Percentiles rank a stretch among this genome's conserved stretches.
Evolutionary conservation across 1,140 invertebrate genomes (phyloP).

Genomic region (Drosophila sturtevanti): DNA sequence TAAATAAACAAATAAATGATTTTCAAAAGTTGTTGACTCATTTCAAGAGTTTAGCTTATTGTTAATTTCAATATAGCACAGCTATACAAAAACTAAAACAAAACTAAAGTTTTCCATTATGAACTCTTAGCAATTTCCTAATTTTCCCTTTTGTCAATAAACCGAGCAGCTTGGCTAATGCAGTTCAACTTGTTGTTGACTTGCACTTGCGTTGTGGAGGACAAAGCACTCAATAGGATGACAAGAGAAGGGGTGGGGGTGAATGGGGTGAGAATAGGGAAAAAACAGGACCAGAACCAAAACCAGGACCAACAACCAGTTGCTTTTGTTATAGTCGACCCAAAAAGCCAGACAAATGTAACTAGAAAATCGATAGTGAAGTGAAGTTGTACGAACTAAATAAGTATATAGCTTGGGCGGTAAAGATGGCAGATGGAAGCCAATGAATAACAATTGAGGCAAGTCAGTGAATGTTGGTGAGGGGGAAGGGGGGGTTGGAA

Average conservation of each 20-base stretch:
- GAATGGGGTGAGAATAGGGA: background rate
- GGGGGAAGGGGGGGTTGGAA: background rate
- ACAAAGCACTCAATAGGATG: background rate
- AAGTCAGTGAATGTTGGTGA: background rate
- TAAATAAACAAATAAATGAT: too few species aligned
- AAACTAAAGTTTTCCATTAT: slow-evolving; percentile 3
- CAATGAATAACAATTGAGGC: slow-evolving; percentile 74
- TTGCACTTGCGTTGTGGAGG: slow-evolving; percentile 21
- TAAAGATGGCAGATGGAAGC: slow-evolving; percentile 48
- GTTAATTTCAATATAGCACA: background rate
- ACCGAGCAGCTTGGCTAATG: background rate
- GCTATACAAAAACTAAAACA: background rate
- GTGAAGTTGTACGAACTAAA: slow-evolving; percentile 58
- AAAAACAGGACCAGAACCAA: background rate
- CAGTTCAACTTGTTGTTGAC: slow-evolving; percentile 8
- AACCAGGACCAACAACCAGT: slow-evolving; percentile 56
- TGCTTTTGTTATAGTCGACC: slow-evolving; percentile 54
- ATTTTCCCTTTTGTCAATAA: slow-evolving; percentile 8
- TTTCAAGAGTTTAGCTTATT: background rate
- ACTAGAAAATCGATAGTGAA: slow-evolving; percentile 65
- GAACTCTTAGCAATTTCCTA: slow-evolving; percentile 8
- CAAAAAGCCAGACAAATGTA: slow-evolving; percentile 74
- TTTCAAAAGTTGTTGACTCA: background rate
- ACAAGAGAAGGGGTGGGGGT: background rate
- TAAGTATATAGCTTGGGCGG: slow-evolving; percentile 4